Conservation (phyloP, 2,888 invertebrate species). For the Mesochorus sp. region DNA sequence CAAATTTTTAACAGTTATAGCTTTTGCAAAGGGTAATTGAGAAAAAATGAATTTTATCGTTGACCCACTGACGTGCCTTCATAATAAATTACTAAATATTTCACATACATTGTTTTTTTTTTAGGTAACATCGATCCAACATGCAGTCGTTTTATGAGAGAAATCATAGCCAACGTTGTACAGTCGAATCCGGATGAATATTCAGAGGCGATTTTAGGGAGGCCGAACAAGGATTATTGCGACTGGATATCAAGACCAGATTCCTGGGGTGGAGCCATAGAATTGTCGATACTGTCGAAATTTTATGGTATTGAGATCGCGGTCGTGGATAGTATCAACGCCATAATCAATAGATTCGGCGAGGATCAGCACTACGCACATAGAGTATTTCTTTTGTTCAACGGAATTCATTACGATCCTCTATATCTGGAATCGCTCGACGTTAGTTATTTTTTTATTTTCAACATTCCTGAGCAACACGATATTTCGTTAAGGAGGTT, state of each 20-base stretch:
- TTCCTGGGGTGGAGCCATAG: conserved; percentile 98
- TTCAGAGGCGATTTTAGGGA: conserved; percentile 93
- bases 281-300: conserved; percentile 93
- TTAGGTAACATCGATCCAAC: conserved; percentile 89
- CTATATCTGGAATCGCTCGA: conserved; percentile 91
- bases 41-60: too few species aligned
- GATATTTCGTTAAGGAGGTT: too few species aligned
- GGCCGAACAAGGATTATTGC: conserved; percentile 93
- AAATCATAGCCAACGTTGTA: conserved; percentile 93
- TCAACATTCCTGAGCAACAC: too few species aligned
- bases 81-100: too few species aligned
- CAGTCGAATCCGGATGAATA: conserved; percentile 89
- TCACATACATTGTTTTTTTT: conserved; percentile 18
- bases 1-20: too few species aligned
- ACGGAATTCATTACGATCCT: conserved; percentile 98
- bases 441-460: conserved; percentile 83
- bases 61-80: too few species aligned
- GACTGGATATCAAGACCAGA: conserved; percentile 94
- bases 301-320: conserved; percentile 96
- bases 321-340: conserved; percentile 95
- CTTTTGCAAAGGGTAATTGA: too few species aligned
- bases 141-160: conserved; percentile 90
- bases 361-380: conserved; percentile 94
- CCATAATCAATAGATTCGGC: conserved; percentile 95
- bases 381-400: conserved; percentile 94